Evolutionary conservation across 2,888 invertebrate species (phyloP).

Genomic region (Eristalinus aeneus): DNA sequence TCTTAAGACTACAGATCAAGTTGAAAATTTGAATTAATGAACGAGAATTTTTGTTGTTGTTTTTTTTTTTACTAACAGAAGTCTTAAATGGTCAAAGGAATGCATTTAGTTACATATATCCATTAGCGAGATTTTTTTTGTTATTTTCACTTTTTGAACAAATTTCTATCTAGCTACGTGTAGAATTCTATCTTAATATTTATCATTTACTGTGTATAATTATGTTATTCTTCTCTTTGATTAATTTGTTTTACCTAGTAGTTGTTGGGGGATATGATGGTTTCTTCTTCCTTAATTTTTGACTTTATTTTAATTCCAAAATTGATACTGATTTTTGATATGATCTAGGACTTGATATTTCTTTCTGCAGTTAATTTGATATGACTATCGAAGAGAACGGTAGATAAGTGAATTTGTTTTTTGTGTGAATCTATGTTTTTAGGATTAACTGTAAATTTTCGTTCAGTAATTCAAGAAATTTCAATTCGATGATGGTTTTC

Average conservation of each 20-base stretch:
- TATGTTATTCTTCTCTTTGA: constrained; percentile 23
- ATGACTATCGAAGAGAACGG: constrained; percentile 42
- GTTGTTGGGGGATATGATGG: constrained; percentile 58
- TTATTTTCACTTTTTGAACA: constrained; percentile 47
- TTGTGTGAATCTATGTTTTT: not conserved
- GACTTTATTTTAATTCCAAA: constrained; percentile 31
- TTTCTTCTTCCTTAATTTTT: constrained; percentile 37
- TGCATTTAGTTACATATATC: not conserved
- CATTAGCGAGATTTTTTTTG: not conserved
- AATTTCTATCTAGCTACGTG: constrained; percentile 59
- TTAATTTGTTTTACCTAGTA: constrained; percentile 17
- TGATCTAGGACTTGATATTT: constrained; percentile 36
- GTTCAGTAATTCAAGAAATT: constrained; percentile 65
- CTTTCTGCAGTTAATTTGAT: constrained; percentile 43
- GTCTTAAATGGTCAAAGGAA: not conserved
- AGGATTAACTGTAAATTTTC: constrained; percentile 37
- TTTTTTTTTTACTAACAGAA: not conserved
- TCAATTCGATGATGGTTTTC: constrained; percentile 41
- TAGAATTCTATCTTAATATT: not conserved
- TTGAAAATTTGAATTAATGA: constrained; percentile 63
- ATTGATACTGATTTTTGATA: constrained; percentile 39
- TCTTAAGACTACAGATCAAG: constrained; percentile 28
- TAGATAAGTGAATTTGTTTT: not conserved
- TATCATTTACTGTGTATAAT: constrained; percentile 24
- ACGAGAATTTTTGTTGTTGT: constrained; percentile 58